phyloP scores from a whole-genome alignment of 2,888 invertebrate species.

The Apotomis betuletana region DNA sequence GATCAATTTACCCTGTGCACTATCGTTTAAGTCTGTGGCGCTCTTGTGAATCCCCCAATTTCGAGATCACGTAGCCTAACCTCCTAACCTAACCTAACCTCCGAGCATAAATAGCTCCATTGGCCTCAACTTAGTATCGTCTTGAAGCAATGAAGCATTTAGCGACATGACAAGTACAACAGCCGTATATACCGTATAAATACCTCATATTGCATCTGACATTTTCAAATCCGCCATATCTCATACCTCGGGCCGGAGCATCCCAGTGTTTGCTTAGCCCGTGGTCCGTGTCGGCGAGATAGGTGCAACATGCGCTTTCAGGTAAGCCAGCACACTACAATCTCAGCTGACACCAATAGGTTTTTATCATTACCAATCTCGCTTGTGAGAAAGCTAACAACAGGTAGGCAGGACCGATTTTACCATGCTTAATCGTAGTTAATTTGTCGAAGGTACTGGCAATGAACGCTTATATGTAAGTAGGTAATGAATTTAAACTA shows the following conservation, averaged over 20 bases:
- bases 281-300: conserved; percentile 76
- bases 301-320: conserved; percentile 82
- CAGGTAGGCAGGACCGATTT: conserved; percentile 43
- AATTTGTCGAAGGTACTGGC: conserved; percentile 33
- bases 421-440: conserved; percentile 38
- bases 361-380: conserved; percentile 80
- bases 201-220: not conserved
- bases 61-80: too few relatives aligned
- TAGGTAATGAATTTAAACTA: conserved; percentile 28
- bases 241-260: conserved; percentile 51
- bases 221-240: conserved; percentile 6
- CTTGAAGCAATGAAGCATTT: too few relatives aligned
- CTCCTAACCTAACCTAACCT: too few relatives aligned
- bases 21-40: too few relatives aligned
- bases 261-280: conserved; percentile 76
- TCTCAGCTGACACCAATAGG: conserved; percentile 80
- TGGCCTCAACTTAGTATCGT: too few relatives aligned
- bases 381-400: conserved; percentile 78
- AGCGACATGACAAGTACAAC: too few relatives aligned
- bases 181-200: not conserved
- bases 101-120: too few relatives aligned
- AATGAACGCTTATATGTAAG: conserved; percentile 14
- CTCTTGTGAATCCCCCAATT: too few relatives aligned
- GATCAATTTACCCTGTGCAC: too few relatives aligned
- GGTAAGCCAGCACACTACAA: conserved; percentile 67